Conservation (phyloP, 2,113 vertebrate genomes). For the Scomber colias region DNA sequence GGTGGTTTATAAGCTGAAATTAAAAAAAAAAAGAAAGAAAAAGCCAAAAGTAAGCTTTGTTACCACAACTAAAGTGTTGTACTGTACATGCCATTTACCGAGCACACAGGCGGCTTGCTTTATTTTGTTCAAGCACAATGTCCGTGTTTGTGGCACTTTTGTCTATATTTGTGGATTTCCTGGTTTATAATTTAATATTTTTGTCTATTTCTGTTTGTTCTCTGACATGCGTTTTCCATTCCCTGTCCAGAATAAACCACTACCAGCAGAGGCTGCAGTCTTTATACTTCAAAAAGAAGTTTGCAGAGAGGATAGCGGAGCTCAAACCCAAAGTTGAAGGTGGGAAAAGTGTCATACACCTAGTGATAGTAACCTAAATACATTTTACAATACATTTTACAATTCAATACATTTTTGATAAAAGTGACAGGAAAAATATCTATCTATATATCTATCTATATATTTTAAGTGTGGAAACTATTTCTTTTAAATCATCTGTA, state of each 20-base stretch:
- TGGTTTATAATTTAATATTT: slow-evolving; percentile 61
- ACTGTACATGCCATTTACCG: slow-evolving; percentile 23
- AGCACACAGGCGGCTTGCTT: slow-evolving; percentile 1
- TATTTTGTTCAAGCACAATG: slow-evolving; percentile 18
- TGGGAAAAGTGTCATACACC: slow-evolving; percentile 62
- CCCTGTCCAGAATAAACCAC: slow-evolving; percentile 91
- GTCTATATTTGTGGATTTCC: slow-evolving; percentile 55
- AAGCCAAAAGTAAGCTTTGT: slow-evolving; percentile 61
- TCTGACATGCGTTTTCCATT: slow-evolving; percentile 51
- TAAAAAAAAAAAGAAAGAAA: slow-evolving; percentile 14
- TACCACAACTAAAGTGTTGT: slow-evolving; percentile 43
- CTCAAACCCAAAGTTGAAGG: slow-evolving; percentile 99
- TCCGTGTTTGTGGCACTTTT: slow-evolving; percentile 55
- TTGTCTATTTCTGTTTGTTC: slow-evolving; percentile 37
- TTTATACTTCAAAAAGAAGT: slow-evolving; percentile 99
- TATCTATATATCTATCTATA: no score
- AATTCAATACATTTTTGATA: no score
- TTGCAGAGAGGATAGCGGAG: slow-evolving; percentile 98
- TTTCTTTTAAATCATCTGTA: not conserved
- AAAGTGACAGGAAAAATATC: no score
- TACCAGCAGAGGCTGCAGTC: slow-evolving; percentile 98
- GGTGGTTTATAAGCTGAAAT: slow-evolving; percentile 47
- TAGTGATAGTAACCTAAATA: no score
- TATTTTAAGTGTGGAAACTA: no score
- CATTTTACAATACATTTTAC: no score